A percentile compares a stretch with the other conserved stretches of the same genome.
These are phyloP conservation scores for Beris morrisii DNA, from an alignment of 2,888 invertebrate species.

Conservation along the genomic window DNA sequence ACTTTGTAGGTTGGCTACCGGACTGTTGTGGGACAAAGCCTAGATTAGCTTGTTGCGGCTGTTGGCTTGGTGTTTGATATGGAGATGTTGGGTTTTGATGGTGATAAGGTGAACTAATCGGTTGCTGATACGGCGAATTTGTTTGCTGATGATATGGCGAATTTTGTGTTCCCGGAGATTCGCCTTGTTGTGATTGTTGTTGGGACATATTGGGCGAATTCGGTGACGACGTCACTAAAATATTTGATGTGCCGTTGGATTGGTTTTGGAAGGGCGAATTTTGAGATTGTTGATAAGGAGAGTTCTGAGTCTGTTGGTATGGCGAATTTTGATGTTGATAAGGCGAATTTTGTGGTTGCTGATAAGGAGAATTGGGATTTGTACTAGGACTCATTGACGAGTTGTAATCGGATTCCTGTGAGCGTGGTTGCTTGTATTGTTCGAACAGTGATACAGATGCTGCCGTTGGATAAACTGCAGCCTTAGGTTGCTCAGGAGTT, in stretches of 20 bases:
- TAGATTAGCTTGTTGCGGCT: slow-evolving; percentile 36
- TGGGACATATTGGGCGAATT: slow-evolving; percentile 44
- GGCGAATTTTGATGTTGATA: slow-evolving; percentile 54
- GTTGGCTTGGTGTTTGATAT: slow-evolving; percentile 43
- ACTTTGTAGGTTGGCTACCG: slow-evolving; percentile 36
- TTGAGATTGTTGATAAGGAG: slow-evolving; percentile 51
- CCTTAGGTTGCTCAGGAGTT: slow-evolving; percentile 45
- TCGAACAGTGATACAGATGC: slow-evolving; percentile 59
- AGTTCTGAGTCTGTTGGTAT: slow-evolving; percentile 50
- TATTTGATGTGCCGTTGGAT: slow-evolving; percentile 46
- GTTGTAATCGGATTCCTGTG: slow-evolving; percentile 61
- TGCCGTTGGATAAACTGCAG: slow-evolving; percentile 42
- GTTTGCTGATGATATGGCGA: slow-evolving; percentile 58
- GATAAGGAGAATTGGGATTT: slow-evolving; percentile 60
- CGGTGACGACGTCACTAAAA: slow-evolving; percentile 4
- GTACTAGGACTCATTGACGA: slow-evolving; percentile 60
- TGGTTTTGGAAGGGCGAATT: slow-evolving; percentile 42
- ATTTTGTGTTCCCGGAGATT: slow-evolving; percentile 50
- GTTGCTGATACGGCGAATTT: slow-evolving; percentile 56
- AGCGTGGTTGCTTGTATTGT: slow-evolving; percentile 60
- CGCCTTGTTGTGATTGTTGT: slow-evolving; percentile 44
- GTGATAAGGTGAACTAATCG: slow-evolving; percentile 42
- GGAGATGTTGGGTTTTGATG: slow-evolving; percentile 40
- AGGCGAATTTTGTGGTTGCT: slow-evolving; percentile 58
- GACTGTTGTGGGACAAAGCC: slow-evolving; percentile 35